Base-by-base conservation (phyloP, 2,888 invertebrate species). In the Galerucella nymphaeae region DNA sequence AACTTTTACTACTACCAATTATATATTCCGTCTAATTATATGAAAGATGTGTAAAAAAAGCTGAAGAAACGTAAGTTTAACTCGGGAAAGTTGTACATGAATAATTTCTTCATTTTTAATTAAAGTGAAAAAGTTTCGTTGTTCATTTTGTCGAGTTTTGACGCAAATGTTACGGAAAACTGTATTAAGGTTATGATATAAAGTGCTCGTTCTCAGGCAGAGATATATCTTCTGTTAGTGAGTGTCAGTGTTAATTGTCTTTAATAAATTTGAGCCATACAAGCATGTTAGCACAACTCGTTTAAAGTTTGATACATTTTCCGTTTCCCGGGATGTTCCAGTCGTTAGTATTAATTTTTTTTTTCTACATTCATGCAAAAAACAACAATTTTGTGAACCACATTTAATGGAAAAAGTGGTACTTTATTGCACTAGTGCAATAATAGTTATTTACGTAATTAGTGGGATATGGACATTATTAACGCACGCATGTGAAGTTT, bases 241-340 rank as follows among this genome's bases (percentile, higher is more conserved):
- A 73, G 76, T 76, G 80, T 78, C 79, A 79, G 74, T 77, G 78
- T 77, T 79, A 79, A 79, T 80, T 79, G 76, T 79, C 73, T 76
- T 78, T 76, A 78, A 79, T 80, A 77, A 80, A 80, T 80, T 80
- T 75, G 63, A 74, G 76, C 77, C 75, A 71, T 75, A 68, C 53
- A 72, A 76, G 77, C 73, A 76, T 75, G 77, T 75, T 78, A 75
- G 74, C 75, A 74, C 74, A 66, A 71, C 75, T 66, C 77, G 75
- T 78, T 78, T 77, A 71, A 78, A 75, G 73, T 76, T 78, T 78
- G 74, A 79, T 79, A 75, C 75, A 78, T 78, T 76, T 48, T 50
- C 57, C 42, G 14, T 42, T 41, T 57, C 57, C 57, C 53, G 16
- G 14, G 10, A 20, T 23, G 11, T 10, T n/a, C n/a, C 4, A 2